These are phyloP conservation scores for Athrips mouffetella DNA, from an alignment of 2,888 invertebrate species.

Conservation along the genomic window DNA sequence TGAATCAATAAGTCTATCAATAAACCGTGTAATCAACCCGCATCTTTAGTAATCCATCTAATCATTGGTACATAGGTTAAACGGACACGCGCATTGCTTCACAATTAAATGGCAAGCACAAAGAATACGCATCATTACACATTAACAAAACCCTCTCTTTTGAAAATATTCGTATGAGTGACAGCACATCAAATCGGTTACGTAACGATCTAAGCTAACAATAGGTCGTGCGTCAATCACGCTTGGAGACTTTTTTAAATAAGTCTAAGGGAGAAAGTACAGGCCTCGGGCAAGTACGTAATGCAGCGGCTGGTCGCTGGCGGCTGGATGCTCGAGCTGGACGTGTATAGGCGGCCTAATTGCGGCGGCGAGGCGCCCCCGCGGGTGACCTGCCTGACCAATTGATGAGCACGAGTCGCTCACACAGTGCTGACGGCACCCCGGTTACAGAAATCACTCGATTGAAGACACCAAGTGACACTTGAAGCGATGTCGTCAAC, in stretches of 20 bases:
- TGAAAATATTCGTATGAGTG: slow-evolving; percentile 62
- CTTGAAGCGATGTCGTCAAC: slow-evolving; percentile 24
- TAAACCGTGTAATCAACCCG: slow-evolving; percentile 36
- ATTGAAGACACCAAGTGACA: slow-evolving; percentile 35
- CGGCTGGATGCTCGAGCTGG: not conserved
- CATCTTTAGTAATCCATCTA: slow-evolving; percentile 41
- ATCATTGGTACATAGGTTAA: slow-evolving; percentile 56
- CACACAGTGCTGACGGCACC: slow-evolving; percentile 11
- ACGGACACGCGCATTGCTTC: slow-evolving; percentile 59
- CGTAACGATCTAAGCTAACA: slow-evolving; percentile 61
- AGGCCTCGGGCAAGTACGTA: slow-evolving; percentile 51
- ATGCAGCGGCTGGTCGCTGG: slow-evolving; percentile 27
- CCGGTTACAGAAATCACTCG: slow-evolving; percentile 32
- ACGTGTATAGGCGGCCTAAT: slow-evolving; percentile 50
- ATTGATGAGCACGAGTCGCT: slow-evolving; percentile 26
- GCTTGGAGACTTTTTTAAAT: slow-evolving; percentile 74
- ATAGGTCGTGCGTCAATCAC: slow-evolving; percentile 63
- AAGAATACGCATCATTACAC: slow-evolving; percentile 72
- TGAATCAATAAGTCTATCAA: slow-evolving; percentile 30
- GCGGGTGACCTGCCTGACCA: slow-evolving; percentile 46
- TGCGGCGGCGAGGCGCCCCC: slow-evolving; percentile 41
- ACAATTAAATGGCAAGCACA: slow-evolving; percentile 73
- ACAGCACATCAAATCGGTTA: slow-evolving; percentile 67
- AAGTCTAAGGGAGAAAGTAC: slow-evolving; percentile 71
- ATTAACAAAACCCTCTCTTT: slow-evolving; percentile 66